phyloP scores from a whole-genome alignment of 2,113 vertebrate genomes.

The Chaetura pelagica region DNA sequence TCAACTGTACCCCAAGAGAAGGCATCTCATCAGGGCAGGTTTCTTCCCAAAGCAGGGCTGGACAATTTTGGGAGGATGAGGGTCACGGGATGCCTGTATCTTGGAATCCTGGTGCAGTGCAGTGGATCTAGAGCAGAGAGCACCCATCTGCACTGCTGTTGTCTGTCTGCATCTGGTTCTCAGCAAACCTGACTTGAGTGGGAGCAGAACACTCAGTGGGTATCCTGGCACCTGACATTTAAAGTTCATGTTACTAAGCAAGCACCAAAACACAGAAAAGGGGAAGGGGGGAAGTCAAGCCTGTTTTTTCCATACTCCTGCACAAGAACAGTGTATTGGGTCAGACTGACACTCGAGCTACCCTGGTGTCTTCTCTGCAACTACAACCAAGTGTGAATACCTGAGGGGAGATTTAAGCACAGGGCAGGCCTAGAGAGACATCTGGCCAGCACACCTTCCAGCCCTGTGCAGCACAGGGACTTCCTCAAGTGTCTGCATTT shows the following conservation, averaged over 20 bases:
- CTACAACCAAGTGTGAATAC: not conserved
- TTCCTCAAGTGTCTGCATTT: not conserved
- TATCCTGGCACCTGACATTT: conserved; percentile 6
- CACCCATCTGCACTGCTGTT: not conserved
- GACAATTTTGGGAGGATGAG: not conserved
- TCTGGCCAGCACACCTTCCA: not conserved
- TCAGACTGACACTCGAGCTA: not conserved
- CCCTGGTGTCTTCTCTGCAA: not conserved
- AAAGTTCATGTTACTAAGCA: not conserved
- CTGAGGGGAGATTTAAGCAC: not conserved
- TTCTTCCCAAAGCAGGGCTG: not conserved
- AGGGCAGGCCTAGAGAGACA: not conserved
- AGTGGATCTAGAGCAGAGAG: not conserved
- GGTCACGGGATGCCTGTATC: not conserved
- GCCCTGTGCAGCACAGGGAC: not conserved
- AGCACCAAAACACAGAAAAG: not conserved
- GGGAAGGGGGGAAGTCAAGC: not conserved
- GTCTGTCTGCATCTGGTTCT: not conserved
- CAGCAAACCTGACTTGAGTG: not conserved
- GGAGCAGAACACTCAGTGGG: not conserved
- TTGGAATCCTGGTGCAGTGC: fast-evolving
- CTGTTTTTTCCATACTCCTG: not conserved
- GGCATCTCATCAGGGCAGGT: not conserved
- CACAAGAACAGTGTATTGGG: not conserved
- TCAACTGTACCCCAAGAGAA: not conserved